These are phyloP conservation scores for Malurus cyaneus DNA, from an alignment of 2,113 vertebrate genomes.

Conservation along the genomic window DNA sequence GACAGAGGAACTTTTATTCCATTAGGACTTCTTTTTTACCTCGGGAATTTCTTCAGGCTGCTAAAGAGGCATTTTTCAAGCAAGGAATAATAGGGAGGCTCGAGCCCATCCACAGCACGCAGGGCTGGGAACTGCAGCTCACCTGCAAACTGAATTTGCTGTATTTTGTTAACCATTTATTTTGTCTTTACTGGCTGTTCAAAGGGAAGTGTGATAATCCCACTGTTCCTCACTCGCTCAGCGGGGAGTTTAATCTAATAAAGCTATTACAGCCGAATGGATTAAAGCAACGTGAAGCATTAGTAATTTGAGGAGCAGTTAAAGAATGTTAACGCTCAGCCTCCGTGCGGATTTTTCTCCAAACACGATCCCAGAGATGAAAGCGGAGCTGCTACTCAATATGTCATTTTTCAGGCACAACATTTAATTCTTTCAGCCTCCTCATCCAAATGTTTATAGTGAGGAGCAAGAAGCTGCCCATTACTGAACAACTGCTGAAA, in stretches of 20 bases:
- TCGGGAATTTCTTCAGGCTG: slow-evolving; percentile 64
- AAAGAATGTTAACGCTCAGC: slow-evolving; percentile 70
- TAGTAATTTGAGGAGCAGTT: slow-evolving; percentile 72
- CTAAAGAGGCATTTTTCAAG: slow-evolving; percentile 67
- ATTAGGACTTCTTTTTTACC: slow-evolving; percentile 59
- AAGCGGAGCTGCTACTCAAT: slow-evolving; percentile 53
- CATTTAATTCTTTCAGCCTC: slow-evolving; percentile 55
- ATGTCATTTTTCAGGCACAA: slow-evolving; percentile 62
- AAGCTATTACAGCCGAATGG: slow-evolving; percentile 70
- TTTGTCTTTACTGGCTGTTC: slow-evolving; percentile 77
- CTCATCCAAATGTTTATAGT: slow-evolving; percentile 50
- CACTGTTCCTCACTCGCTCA: slow-evolving; percentile 70
- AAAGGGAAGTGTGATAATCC: slow-evolving; percentile 77
- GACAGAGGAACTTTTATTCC: slow-evolving; percentile 54
- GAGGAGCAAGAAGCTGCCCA: slow-evolving; percentile 8
- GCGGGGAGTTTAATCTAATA: slow-evolving; percentile 77
- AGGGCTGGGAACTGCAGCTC: slow-evolving; percentile 43
- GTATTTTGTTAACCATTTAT: slow-evolving; percentile 77
- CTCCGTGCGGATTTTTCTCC: slow-evolving; percentile 50
- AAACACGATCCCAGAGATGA: slow-evolving; percentile 62
- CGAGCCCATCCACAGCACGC: neutral
- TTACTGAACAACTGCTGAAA: slow-evolving; percentile 42
- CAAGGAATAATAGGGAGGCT: slow-evolving; percentile 52
- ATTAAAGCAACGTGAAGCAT: slow-evolving; percentile 77
- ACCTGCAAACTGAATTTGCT: slow-evolving; percentile 72